Evolutionary conservation across 2,888 invertebrate species (phyloP).

Genomic region (Aphodius sticticus): DNA sequence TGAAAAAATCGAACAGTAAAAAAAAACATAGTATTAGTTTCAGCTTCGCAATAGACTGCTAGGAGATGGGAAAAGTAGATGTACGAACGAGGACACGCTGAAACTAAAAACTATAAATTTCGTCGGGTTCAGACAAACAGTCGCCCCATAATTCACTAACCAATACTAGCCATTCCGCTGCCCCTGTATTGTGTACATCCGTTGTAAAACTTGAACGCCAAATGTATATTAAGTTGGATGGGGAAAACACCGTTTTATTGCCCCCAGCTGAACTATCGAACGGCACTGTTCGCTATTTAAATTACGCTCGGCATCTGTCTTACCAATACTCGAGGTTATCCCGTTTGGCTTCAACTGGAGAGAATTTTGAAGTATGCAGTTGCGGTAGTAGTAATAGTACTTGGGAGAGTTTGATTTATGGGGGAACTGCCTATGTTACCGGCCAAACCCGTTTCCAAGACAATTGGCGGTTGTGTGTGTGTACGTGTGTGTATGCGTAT

Average conservation of each 20-base stretch:
- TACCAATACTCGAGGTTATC: not conserved
- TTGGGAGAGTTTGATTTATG: no score
- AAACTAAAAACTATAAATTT: constrained; percentile 4
- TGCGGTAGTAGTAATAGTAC: no score
- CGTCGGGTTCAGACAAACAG: constrained; percentile 4
- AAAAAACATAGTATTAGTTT: not conserved
- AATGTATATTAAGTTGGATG: not conserved
- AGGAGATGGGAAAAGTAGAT: not conserved
- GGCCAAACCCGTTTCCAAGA: no score
- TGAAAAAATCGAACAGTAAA: not conserved
- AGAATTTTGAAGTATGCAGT: no score
- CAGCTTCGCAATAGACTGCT: not conserved
- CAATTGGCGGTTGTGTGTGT: no score
- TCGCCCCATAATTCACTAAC: not conserved
- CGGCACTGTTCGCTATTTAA: not conserved
- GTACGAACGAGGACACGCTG: not conserved
- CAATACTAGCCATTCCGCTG: not conserved
- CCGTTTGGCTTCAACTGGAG: not conserved
- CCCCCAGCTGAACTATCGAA: not conserved
- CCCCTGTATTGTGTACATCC: not conserved
- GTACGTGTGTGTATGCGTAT: no score
- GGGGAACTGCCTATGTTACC: no score
- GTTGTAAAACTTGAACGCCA: constrained; percentile 4
- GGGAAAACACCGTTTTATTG: not conserved
- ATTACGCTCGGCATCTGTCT: not conserved